phyloP scores from a whole-genome alignment of 1,140 invertebrate genomes.

The Eciton burchellii region DNA sequence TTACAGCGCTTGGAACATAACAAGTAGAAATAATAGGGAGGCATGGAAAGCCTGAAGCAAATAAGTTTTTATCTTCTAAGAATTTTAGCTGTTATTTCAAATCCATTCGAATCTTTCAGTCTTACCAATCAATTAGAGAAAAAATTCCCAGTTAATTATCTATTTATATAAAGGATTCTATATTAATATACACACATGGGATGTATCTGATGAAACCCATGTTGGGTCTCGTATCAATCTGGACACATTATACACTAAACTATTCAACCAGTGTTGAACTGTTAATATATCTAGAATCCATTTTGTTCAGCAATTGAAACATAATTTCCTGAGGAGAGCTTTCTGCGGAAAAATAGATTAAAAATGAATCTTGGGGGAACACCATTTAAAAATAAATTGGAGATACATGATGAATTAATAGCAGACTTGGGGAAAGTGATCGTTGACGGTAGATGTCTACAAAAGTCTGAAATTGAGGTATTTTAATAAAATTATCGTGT shows the following conservation, averaged over 20 bases:
- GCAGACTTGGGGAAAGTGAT: conserved; percentile 67
- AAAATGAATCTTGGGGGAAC: conserved; percentile 4
- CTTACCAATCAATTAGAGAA: conserved; percentile 19
- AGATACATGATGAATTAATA: conserved; percentile 65
- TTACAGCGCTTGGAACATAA: neutral
- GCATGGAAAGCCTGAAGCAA: neutral
- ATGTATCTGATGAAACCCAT: neutral
- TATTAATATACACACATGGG: neutral
- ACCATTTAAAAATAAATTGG: conserved; percentile 68
- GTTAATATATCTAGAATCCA: too few species aligned
- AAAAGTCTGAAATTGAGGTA: conserved; percentile 60
- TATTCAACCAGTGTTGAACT: neutral
- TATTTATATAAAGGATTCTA: neutral
- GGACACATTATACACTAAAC: neutral
- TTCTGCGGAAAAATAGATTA: neutral
- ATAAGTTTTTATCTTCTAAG: neutral
- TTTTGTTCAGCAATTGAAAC: neutral
- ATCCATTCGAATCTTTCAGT: neutral
- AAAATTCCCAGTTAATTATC: conserved; percentile 6
- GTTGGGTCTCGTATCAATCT: too few species aligned
- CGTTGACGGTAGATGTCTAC: conserved; percentile 13
- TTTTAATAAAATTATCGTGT: neutral
- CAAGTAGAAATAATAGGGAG: neutral
- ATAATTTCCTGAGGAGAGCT: neutral
- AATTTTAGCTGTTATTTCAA: neutral